phyloP scores from a whole-genome alignment of 1,140 invertebrate species.

The Polyergus mexicanus region DNA sequence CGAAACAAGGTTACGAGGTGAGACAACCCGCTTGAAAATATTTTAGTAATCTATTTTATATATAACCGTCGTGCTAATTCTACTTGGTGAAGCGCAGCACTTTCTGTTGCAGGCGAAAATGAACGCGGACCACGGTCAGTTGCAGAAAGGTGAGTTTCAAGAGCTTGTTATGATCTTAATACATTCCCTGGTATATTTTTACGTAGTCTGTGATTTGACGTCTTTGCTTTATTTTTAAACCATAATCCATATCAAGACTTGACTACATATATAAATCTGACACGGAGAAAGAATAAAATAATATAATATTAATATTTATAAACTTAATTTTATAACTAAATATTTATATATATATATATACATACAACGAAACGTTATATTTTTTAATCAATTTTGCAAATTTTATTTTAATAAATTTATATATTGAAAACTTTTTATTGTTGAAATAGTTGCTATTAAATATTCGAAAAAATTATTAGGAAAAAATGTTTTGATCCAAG shows the following conservation, averaged over 20 bases:
- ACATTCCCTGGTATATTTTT: neutral
- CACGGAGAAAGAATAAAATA: neutral
- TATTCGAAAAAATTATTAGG: too few relatives aligned
- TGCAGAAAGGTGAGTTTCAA: constrained; percentile 86
- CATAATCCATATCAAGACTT: neutral
- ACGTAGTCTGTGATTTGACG: neutral
- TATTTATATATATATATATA: neutral
- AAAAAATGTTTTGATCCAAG: neutral
- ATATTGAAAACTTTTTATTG: too few relatives aligned
- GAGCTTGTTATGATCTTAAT: neutral
- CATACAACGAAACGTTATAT: neutral
- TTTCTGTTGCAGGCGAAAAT: constrained; percentile 88
- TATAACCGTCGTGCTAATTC: constrained; percentile 76
- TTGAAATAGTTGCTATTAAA: neutral
- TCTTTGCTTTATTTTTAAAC: constrained; percentile 10
- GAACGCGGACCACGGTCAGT: constrained; percentile 87
- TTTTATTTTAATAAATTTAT: neutral
- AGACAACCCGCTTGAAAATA: constrained; percentile 74
- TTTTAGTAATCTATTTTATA: constrained; percentile 65
- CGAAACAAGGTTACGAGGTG: constrained; percentile 88
- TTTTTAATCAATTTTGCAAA: neutral
- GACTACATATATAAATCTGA: neutral
- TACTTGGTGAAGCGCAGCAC: constrained; percentile 85
- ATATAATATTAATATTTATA: neutral
- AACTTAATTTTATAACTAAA: neutral